Evolutionary conservation across 2,888 invertebrate genomes (phyloP), one percentile per base, ranked within the genome.

Genomic region (Rotaria socialis): DNA sequence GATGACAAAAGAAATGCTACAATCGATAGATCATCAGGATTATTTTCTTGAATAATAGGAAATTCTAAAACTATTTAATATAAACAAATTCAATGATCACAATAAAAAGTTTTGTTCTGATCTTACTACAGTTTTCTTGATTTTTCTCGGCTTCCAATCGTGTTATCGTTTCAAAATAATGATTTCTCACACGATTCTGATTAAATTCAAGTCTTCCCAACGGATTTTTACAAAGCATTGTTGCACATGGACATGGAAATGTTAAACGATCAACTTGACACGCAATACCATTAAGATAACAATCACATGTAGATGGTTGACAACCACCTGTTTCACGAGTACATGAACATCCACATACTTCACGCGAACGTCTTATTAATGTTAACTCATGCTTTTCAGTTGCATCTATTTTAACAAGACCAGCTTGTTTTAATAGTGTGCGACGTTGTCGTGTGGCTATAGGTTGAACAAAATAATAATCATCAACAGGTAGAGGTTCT

Each of bases 211-310:
- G 85, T 80, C 85, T 84, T 43, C 86, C 86, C 16, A 56, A 60
- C 27, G 35, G 41, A 85, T 86, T 86, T 52, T 85, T 85, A 84
- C 86, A 86, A 56, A 52, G 8, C 56, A 75, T 85, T n/a, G 58
- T 41, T 50, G 47, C 60, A 75, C 86, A 86, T 47, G 60, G 58
- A 67, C 86, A 86, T 27, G 86, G 86, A 85, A 84, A 86, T 80
- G 47, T 80, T 27, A 84, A 19, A 27, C 86, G 85, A 85, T 86
- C 86, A 50, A 86, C 74, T 85, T 86, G 86, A 86, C 86, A 86
- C 27, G 74, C 47, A 47, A 86, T 86, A 11, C 86, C 86, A 84
- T 86, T 86, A 24, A 75, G 56, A 86, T 55, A 80, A 85, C 86
- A 86, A 10, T 85, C 85, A n/a, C 86, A 86, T n/a, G 58, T 75